A percentile compares a stretch with the other conserved stretches of the same genome.
Conservation (phyloP, 2,888 invertebrate species). For the Epirrhoe alternata region DNA sequence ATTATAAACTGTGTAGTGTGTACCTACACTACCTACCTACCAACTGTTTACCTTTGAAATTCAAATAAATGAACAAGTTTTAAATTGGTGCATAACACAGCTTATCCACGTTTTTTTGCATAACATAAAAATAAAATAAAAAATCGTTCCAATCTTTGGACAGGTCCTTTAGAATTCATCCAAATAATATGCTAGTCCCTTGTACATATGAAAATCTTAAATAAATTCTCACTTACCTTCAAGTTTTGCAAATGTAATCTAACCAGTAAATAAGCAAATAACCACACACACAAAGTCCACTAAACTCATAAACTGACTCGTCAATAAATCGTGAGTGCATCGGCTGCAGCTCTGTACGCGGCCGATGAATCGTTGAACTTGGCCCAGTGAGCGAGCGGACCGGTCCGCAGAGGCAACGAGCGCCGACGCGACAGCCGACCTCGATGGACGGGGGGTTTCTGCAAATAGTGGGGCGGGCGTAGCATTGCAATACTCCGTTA, state of each 20-base stretch:
- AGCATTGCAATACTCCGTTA: constrained; percentile 35
- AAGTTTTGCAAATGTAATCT: constrained; percentile 2
- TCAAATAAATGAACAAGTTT: too few relatives aligned
- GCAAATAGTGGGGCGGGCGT: constrained; percentile 16
- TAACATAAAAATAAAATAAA: too few relatives aligned
- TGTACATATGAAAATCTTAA: background rate
- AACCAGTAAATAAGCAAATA: background rate
- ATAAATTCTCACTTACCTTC: constrained; percentile 13
- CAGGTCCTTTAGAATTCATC: too few relatives aligned
- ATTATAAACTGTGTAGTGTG: too few relatives aligned
- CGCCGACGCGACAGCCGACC: constrained; percentile 26
- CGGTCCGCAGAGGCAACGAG: constrained; percentile 38
- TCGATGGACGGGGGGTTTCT: constrained; percentile 29
- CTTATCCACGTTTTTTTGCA: too few relatives aligned
- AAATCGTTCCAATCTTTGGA: too few relatives aligned
- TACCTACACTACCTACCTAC: too few relatives aligned
- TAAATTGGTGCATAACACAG: too few relatives aligned
- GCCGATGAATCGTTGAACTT: constrained; percentile 48
- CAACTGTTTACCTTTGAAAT: too few relatives aligned
- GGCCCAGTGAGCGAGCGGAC: constrained; percentile 51
- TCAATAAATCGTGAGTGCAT: constrained; percentile 21
- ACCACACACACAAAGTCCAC: constrained; percentile 18
- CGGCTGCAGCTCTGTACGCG: constrained; percentile 19
- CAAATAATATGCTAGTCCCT: too few relatives aligned
- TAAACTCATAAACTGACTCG: constrained; percentile 7